Evolutionary conservation across 2,888 invertebrate species (phyloP).

Genomic region (Microctonus brassicae): DNA sequence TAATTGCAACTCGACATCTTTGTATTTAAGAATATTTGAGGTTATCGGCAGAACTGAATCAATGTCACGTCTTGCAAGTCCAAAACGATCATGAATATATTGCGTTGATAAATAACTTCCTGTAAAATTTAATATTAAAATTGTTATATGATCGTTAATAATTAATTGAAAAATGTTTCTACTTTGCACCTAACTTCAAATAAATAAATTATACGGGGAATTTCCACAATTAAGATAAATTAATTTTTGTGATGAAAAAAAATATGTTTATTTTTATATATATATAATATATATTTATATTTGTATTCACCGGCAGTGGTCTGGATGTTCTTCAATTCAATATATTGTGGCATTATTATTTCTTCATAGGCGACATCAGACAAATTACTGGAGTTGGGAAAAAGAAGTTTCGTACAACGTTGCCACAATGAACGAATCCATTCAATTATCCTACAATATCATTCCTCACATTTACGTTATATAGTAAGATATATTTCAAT

Average conservation of each 20-base stretch:
- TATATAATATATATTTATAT: slow-evolving; percentile 7
- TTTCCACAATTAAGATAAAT: not conserved
- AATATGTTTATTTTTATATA: not conserved
- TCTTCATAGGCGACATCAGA: slow-evolving; percentile 23
- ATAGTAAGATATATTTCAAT: too few relatives aligned
- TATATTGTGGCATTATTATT: slow-evolving; percentile 51
- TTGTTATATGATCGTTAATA: not conserved
- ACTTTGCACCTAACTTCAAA: not conserved
- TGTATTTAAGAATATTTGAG: slow-evolving; percentile 51
- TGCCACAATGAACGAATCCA: not conserved
- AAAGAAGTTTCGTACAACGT: not conserved
- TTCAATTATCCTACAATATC: not conserved
- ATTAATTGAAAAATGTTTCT: not conserved
- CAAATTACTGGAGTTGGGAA: slow-evolving; percentile 38
- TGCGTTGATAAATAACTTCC: slow-evolving; percentile 53
- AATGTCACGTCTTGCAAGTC: slow-evolving; percentile 50
- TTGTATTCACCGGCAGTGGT: slow-evolving; percentile 51
- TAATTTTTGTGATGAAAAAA: not conserved
- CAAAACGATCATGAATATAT: slow-evolving; percentile 53
- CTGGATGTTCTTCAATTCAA: slow-evolving; percentile 49
- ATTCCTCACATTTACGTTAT: too few relatives aligned
- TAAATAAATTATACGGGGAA: not conserved
- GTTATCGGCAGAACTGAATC: slow-evolving; percentile 54
- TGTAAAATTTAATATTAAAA: slow-evolving; percentile 38
- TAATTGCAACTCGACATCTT: slow-evolving; percentile 50